Evolutionary conservation across 2,797 vertebrate genomes (phyloP).

Genomic region (Tenualosa ilisha): DNA sequence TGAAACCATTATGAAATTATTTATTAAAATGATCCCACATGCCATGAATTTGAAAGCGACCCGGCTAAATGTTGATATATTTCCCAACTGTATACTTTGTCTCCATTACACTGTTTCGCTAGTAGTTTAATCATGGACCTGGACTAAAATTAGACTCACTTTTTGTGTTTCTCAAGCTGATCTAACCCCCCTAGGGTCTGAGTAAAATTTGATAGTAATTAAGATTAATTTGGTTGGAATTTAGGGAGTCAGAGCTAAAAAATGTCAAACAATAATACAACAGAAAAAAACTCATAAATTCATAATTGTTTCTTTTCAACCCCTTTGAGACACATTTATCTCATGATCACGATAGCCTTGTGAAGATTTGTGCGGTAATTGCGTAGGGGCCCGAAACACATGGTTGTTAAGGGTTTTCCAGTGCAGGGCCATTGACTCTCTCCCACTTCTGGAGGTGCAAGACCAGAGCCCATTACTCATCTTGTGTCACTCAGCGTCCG

Average conservation of each 20-base stretch:
- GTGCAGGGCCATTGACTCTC: slow-evolving; percentile 31
- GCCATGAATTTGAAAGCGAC: slow-evolving; percentile 22
- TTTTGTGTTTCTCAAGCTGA: slow-evolving; percentile 44
- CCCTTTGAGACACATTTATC: slow-evolving; percentile 48
- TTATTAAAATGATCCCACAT: slow-evolving; percentile 52
- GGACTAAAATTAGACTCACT: slow-evolving; percentile 40
- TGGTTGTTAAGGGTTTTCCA: slow-evolving; percentile 35
- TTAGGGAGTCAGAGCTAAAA: slow-evolving; percentile 30
- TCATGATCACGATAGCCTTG: slow-evolving; percentile 38
- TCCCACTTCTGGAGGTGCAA: background rate
- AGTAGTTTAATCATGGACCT: slow-evolving; percentile 44
- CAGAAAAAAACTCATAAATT: slow-evolving; percentile 38
- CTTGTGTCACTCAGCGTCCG: slow-evolving; percentile 13
- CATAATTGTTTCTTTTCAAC: slow-evolving; percentile 47
- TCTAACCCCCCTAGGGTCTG: slow-evolving; percentile 36
- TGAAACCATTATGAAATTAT: background rate
- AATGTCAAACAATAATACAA: slow-evolving; percentile 41
- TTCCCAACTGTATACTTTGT: slow-evolving; percentile 36
- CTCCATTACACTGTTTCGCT: slow-evolving; percentile 26
- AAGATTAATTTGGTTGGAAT: slow-evolving; percentile 54
- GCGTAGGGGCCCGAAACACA: slow-evolving; percentile 35
- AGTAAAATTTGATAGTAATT: slow-evolving; percentile 54
- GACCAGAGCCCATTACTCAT: slow-evolving; percentile 11
- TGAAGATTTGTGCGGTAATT: slow-evolving; percentile 51
- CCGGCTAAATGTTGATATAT: slow-evolving; percentile 37